Conservation (phyloP, 2,888 invertebrate species). For the Eupithecia pulchellata region DNA sequence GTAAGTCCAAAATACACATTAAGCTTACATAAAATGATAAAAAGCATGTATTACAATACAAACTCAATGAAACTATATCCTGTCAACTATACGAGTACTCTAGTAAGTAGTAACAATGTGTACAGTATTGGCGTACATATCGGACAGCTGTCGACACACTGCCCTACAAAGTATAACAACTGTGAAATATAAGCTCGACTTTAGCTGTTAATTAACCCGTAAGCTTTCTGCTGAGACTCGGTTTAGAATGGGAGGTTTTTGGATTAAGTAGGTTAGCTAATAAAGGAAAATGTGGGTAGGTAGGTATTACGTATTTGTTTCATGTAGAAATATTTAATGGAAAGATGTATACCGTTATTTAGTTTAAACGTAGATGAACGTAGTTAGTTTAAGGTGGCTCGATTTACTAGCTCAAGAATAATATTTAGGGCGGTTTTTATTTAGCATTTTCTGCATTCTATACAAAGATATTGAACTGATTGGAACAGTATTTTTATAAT, state of each 20-base stretch:
- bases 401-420: too few relatives aligned
- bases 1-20: too few relatives aligned
- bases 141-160: constrained; percentile 69
- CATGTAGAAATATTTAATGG: too few relatives aligned
- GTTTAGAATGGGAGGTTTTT: neutral
- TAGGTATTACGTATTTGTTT: neutral
- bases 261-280: neutral
- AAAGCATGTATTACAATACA: neutral
- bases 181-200: constrained; percentile 31
- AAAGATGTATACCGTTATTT: too few relatives aligned
- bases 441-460: too few relatives aligned
- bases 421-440: too few relatives aligned
- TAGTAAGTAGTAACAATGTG: neutral
- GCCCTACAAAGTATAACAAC: constrained; percentile 57
- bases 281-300: neutral
- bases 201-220: constrained; percentile 19
- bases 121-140: constrained; percentile 50
- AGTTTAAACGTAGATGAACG: too few relatives aligned
- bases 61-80: neutral
- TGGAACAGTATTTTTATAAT: too few relatives aligned
- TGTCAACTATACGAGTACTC: neutral
- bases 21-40: neutral
- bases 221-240: neutral
- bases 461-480: too few relatives aligned
- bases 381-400: too few relatives aligned